Conservation (phyloP, 2,888 invertebrate genomes). For the Nasonia oneida region DNA sequence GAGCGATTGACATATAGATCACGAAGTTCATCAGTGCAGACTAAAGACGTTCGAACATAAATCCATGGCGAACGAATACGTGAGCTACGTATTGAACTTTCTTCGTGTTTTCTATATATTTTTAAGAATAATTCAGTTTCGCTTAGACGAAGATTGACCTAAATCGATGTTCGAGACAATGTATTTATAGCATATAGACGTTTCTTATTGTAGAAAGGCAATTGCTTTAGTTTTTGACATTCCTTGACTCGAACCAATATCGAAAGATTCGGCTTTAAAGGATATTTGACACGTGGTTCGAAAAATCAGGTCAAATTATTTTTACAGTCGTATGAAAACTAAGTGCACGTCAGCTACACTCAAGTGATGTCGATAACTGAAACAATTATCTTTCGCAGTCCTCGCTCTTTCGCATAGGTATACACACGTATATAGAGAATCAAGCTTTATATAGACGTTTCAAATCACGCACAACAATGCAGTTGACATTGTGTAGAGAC, state of each 20-base stretch:
- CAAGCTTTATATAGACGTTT: background rate
- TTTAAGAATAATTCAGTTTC: background rate
- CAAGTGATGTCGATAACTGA: slow-evolving; percentile 4
- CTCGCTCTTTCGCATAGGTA: background rate
- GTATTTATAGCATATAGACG: background rate
- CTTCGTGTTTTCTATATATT: background rate
- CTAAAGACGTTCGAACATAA: background rate
- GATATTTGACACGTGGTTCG: background rate
- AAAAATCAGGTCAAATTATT: background rate
- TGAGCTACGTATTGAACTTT: background rate
- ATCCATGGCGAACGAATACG: background rate
- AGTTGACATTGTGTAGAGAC: slow-evolving; percentile 20
- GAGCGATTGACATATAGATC: no score
- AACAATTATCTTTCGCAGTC: slow-evolving; percentile 13
- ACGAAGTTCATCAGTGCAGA: no score
- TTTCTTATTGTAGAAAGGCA: background rate
- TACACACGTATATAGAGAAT: background rate
- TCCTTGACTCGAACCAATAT: background rate
- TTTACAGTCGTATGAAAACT: background rate
- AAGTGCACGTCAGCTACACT: slow-evolving; percentile 4
- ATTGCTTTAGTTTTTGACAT: slow-evolving; percentile 7
- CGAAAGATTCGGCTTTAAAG: background rate
- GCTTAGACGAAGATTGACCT: background rate
- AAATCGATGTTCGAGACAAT: background rate
- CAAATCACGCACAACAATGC: background rate